These are phyloP conservation scores for Isotomurus palustris DNA, from an alignment of 2,888 invertebrate species.

Conservation along the genomic window DNA sequence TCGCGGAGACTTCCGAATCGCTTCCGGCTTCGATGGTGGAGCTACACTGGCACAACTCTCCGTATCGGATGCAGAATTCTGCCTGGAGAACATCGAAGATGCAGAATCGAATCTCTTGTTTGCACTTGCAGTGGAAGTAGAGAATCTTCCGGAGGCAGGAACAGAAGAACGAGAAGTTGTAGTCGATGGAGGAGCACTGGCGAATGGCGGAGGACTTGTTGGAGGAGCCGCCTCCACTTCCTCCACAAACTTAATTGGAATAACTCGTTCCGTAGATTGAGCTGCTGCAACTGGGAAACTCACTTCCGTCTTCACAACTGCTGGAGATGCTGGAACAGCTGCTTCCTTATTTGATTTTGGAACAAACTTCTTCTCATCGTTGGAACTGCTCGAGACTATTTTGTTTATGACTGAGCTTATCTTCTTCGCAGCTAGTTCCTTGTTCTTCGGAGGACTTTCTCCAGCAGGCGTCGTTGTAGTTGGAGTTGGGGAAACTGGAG, in stretches of 20 bases:
- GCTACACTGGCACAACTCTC: slow-evolving; percentile 51
- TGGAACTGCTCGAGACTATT: slow-evolving; percentile 34
- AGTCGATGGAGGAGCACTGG: slow-evolving; percentile 1
- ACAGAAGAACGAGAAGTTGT: slow-evolving; percentile 14
- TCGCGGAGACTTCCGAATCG: slow-evolving; percentile 80
- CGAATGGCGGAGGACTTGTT: slow-evolving; percentile 12
- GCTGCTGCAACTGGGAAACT: slow-evolving; percentile 56
- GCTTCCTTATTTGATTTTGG: slow-evolving; percentile 45
- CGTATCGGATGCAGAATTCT: slow-evolving; percentile 70
- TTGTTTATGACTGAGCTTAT: slow-evolving; percentile 41
- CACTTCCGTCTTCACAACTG: slow-evolving; percentile 52
- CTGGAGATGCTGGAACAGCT: not conserved
- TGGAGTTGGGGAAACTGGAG: slow-evolving; percentile 5
- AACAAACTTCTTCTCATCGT: slow-evolving; percentile 24
- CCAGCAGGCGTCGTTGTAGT: slow-evolving; percentile 9
- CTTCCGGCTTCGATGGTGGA: slow-evolving; percentile 53
- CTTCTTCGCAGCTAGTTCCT: slow-evolving; percentile 43
- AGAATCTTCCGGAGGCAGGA: slow-evolving; percentile 5
- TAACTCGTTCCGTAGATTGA: slow-evolving; percentile 59
- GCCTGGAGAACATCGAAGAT: slow-evolving; percentile 54
- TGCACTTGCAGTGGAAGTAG: slow-evolving; percentile 6
- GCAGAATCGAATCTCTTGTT: slow-evolving; percentile 23
- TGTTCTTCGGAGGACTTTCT: slow-evolving; percentile 23
- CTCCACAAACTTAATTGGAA: slow-evolving; percentile 59
- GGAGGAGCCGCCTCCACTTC: slow-evolving; percentile 54